Conservation (phyloP, 1,140 invertebrate species). For the Zaprionus camerounensis region DNA sequence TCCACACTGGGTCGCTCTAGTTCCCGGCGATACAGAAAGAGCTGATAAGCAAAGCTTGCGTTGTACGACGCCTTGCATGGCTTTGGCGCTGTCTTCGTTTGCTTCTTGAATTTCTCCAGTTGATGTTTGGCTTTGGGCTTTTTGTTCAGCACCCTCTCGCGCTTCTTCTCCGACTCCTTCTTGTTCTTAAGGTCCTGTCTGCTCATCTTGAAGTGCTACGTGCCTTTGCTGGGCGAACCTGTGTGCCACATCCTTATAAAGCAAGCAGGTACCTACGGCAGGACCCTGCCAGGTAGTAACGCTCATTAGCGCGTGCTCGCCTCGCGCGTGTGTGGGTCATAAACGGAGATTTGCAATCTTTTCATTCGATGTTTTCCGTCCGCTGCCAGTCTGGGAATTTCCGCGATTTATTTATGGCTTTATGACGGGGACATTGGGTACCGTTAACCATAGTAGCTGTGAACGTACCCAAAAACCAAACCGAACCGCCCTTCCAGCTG, state of each 20-base stretch:
- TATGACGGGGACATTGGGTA: constrained; percentile 51
- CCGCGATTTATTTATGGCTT: constrained; percentile 68
- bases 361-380: constrained; percentile 42
- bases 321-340: constrained; percentile 50
- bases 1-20: constrained; percentile 45
- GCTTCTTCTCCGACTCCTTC: constrained; percentile 51
- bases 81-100: constrained; percentile 29
- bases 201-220: constrained; percentile 34
- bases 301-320: constrained; percentile 50
- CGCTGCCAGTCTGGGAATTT: constrained; percentile 44
- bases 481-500: background rate
- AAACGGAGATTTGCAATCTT: constrained; percentile 41
- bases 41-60: constrained; percentile 54
- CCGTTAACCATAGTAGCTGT: background rate
- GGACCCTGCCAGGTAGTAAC: constrained; percentile 45
- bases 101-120: constrained; percentile 42
- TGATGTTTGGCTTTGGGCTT: constrained; percentile 33
- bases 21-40: constrained; percentile 69
- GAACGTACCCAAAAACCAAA: background rate
- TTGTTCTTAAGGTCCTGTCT: constrained; percentile 40
- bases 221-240: constrained; percentile 21
- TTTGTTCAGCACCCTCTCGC: constrained; percentile 16
- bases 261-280: background rate
- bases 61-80: background rate
- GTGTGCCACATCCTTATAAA: constrained; percentile 41